Conservation (phyloP, 2,797 vertebrate genomes). For the Nasua narica region DNA sequence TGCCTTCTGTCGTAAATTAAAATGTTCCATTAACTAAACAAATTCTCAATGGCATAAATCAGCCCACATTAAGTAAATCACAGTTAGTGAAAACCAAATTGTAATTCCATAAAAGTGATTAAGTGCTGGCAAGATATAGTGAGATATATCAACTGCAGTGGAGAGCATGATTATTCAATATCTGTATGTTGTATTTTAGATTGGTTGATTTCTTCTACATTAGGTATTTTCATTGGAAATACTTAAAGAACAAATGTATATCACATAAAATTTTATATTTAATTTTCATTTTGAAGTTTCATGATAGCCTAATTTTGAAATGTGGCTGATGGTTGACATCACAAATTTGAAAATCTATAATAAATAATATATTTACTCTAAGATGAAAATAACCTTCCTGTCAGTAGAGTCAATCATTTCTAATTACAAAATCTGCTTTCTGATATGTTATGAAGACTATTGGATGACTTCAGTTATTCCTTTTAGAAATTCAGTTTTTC, state of each 20-base stretch:
- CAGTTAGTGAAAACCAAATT: slow-evolving; percentile 83
- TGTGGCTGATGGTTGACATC: neutral
- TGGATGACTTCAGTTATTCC: neutral
- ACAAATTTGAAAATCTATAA: slow-evolving; percentile 30
- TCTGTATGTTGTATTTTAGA: slow-evolving; percentile 63
- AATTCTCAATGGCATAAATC: slow-evolving; percentile 85
- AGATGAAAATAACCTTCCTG: slow-evolving; percentile 28
- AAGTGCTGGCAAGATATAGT: slow-evolving; percentile 78
- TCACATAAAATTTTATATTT: neutral
- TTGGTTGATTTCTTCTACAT: neutral
- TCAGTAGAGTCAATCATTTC: slow-evolving; percentile 14
- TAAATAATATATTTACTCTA: neutral
- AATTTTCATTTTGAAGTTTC: neutral
- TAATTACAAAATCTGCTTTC: slow-evolving; percentile 15
- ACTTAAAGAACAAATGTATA: slow-evolving; percentile 12
- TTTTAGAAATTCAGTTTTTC: neutral
- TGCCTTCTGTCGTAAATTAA: slow-evolving; percentile 85
- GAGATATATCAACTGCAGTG: slow-evolving; percentile 79
- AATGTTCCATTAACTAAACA: slow-evolving; percentile 87
- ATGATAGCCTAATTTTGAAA: slow-evolving; percentile 29
- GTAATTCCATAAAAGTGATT: slow-evolving; percentile 85
- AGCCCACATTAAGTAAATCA: slow-evolving; percentile 84
- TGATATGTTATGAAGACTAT: neutral
- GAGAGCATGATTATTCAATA: slow-evolving; percentile 73
- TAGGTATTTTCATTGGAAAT: slow-evolving; percentile 50